Base-by-base conservation (phyloP, 2,113 vertebrate genomes). In the Bombycilla garrulus region DNA sequence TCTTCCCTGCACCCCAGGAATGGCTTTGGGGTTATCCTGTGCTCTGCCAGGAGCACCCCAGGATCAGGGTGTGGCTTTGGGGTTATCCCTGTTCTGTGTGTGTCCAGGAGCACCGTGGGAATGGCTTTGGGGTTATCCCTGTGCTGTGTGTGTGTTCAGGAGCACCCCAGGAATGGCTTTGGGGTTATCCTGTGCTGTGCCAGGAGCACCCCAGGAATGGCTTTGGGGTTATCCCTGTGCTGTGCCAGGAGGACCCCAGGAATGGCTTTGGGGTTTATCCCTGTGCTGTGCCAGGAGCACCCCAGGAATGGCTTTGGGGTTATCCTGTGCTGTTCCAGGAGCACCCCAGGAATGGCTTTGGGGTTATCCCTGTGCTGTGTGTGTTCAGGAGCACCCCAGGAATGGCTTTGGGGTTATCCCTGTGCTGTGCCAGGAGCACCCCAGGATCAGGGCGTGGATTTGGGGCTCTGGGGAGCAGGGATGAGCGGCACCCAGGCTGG, bases 401-500 rank as follows among this genome's bases (percentile, higher is more conserved):
- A 42, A 26, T 1, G 3, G 21, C 9, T 88, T 80, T 40, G 38
- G 7, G 7, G 57, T 7, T 16, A 14, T 20, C 26, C 25, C 13
- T 65, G 25, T 79, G 16, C 28, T 9, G 4, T 11, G 18, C 22
- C 38, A 11, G 62, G 33, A 53, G 23, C 40, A 11, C 8, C 73
- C 38, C 38, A 29, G 90, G 31, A 2, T 8, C 8, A 14, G 15
- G n/a, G 11, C 21, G 15, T 42, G 40, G 69, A 51, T 1, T 2
- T 17, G 56, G 35, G n/a, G 1, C 4, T 21, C n/a, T 38, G 51
- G 18, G 10, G 23, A 62, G 15, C 21, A 31, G 24, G 26, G 4
- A 24, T 1, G 15, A 19, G 12, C 29, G 19, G 6, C 31, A 79
- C 20, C 17, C 7, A 0, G 1, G 40, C 2, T 28, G 57, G 38